Conservation (phyloP, 2,113 vertebrate genomes). For the Ochotona curzoniae region DNA sequence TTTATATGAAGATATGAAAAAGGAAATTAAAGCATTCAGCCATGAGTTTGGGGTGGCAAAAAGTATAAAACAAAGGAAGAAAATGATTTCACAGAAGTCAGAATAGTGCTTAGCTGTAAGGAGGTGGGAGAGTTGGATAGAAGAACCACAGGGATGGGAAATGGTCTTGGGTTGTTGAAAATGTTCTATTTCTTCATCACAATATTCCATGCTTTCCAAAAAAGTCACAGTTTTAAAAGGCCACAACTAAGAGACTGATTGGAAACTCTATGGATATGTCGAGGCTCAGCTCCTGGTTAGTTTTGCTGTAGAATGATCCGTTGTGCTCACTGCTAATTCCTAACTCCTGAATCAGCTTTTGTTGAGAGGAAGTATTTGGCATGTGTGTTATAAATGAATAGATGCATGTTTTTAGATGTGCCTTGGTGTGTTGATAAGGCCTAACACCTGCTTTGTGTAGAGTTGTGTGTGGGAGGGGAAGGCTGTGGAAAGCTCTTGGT, state of each 20-base stretch:
- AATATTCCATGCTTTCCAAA: neutral
- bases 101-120: neutral
- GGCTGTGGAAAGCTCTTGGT: neutral
- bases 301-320: neutral
- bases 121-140: neutral
- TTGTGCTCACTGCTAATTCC: neutral
- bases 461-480: neutral
- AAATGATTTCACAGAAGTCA: neutral
- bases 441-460: neutral
- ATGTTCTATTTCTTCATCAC: neutral
- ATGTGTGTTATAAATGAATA: neutral
- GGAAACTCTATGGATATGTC: neutral
- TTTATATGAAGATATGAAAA: constrained; percentile 11
- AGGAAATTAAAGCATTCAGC: neutral
- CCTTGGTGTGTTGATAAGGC: neutral
- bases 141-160: neutral
- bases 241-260: neutral
- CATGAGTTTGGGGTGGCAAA: neutral
- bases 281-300: neutral
- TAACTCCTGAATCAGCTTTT: neutral
- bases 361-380: neutral
- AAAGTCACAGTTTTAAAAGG: neutral
- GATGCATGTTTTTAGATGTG: constrained; percentile 34
- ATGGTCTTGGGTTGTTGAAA: neutral
- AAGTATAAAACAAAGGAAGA: neutral